Percentiles rank a stretch among this genome's conserved stretches.
Evolutionary conservation across 2,113 vertebrate genomes (phyloP).

Genomic region (Macroglossus sobrinus): DNA sequence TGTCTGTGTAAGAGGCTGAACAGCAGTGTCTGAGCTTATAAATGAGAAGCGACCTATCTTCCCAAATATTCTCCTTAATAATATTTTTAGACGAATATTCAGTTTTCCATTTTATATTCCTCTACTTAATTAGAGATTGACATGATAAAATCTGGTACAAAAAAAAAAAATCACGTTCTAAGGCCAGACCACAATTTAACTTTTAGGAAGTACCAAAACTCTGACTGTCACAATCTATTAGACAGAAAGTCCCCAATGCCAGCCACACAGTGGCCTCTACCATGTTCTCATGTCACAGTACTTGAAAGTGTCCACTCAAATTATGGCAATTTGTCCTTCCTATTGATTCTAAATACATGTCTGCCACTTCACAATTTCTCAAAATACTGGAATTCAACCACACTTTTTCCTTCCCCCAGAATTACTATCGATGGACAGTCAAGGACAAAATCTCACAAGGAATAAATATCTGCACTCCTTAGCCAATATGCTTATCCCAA

Average conservation of each 20-base stretch:
- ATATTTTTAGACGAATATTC: neutral
- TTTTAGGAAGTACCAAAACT: neutral
- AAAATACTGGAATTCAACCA: neutral
- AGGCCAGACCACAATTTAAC: neutral
- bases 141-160: neutral
- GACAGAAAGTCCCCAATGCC: slow-evolving; percentile 21
- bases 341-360: neutral
- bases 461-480: slow-evolving; percentile 30
- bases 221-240: slow-evolving; percentile 27
- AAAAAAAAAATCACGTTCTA: neutral
- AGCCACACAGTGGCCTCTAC: slow-evolving; percentile 26
- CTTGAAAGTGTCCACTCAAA: slow-evolving; percentile 55
- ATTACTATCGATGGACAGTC: neutral
- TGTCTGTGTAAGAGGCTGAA: neutral
- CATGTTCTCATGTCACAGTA: neutral
- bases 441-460: neutral
- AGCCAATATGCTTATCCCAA: neutral
- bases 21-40: neutral
- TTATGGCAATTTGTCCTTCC: slow-evolving; percentile 54
- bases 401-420: neutral
- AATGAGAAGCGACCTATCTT: neutral
- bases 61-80: neutral
- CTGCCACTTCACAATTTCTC: neutral
- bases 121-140: neutral
- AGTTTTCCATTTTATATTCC: neutral